phyloP scores from a whole-genome alignment of 2,113 vertebrate species.

The Nothobranchius furzeri region DNA sequence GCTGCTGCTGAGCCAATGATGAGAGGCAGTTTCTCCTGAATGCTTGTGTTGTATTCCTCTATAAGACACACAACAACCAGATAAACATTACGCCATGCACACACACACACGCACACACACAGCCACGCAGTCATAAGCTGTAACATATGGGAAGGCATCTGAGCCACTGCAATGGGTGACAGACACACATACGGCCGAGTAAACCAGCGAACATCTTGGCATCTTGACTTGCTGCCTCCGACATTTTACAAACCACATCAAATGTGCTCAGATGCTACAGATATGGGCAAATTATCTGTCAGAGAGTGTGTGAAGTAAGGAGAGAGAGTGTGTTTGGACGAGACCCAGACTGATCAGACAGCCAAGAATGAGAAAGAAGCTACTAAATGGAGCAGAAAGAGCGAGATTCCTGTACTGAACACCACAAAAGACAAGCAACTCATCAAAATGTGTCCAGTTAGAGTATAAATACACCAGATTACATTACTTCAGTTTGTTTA shows the following conservation, averaged over 20 bases:
- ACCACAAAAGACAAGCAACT: slow-evolving; percentile 16
- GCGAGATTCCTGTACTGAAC: slow-evolving; percentile 26
- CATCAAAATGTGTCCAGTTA: no score
- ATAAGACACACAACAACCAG: slow-evolving; percentile 36
- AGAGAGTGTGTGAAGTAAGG: slow-evolving; percentile 59
- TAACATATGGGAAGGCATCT: slow-evolving; percentile 74
- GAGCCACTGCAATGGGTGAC: slow-evolving; percentile 68
- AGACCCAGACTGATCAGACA: slow-evolving; percentile 48
- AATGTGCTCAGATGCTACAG: slow-evolving; percentile 57
- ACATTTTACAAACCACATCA: slow-evolving; percentile 48
- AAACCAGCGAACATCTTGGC: slow-evolving; percentile 60
- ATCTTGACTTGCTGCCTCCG: slow-evolving; percentile 44
- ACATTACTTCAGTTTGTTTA: no score
- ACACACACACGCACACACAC: slow-evolving; percentile 6
- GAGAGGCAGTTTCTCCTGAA: slow-evolving; percentile 97
- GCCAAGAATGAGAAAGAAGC: slow-evolving; percentile 58
- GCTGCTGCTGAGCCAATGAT: slow-evolving; percentile 95
- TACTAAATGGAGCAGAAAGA: slow-evolving; percentile 37
- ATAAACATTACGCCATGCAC: slow-evolving; percentile 9
- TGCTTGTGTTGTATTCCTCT: slow-evolving; percentile 96
- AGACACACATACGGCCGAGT: slow-evolving; percentile 71
- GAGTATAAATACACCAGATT: no score
- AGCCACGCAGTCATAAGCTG: slow-evolving; percentile 38
- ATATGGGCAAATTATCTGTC: slow-evolving; percentile 71
- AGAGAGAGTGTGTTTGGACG: slow-evolving; percentile 61